Evolutionary conservation across 2,113 vertebrate species (phyloP).

Genomic region (Irena cyanogastra): DNA sequence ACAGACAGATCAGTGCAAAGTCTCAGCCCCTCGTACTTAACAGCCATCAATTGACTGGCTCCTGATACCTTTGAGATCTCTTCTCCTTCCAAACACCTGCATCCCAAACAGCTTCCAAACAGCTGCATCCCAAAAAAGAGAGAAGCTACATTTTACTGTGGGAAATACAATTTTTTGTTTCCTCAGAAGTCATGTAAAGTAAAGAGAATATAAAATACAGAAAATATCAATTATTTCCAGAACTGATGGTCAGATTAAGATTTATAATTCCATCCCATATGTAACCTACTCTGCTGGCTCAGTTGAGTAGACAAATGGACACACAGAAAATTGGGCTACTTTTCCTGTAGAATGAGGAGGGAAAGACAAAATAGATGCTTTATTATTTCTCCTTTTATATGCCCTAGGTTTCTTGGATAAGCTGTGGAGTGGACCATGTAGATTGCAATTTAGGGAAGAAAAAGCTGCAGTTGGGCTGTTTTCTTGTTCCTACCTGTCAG

Average conservation of each 20-base stretch:
- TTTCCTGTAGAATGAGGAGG: background rate
- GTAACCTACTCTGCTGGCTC: background rate
- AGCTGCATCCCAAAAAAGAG: background rate
- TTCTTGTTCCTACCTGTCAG: background rate
- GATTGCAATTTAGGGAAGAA: background rate
- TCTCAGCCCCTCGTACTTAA: background rate
- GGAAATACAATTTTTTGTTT: background rate
- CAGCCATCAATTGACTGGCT: background rate
- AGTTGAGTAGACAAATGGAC: background rate
- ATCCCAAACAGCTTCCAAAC: background rate
- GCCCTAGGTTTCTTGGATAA: background rate
- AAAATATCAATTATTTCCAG: background rate
- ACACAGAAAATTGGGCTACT: background rate
- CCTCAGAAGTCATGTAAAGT: background rate
- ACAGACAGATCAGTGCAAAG: background rate
- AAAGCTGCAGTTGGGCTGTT: background rate
- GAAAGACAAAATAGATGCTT: background rate
- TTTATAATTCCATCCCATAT: background rate
- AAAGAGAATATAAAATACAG: background rate
- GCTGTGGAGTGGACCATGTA: background rate
- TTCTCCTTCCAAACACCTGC: background rate
- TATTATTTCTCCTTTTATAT: background rate
- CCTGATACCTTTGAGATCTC: background rate
- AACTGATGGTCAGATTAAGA: background rate
- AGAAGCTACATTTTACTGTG: background rate